These are phyloP conservation scores for Phrynosoma platyrhinos DNA, from an alignment of 2,113 vertebrate species.

Conservation along the genomic window DNA sequence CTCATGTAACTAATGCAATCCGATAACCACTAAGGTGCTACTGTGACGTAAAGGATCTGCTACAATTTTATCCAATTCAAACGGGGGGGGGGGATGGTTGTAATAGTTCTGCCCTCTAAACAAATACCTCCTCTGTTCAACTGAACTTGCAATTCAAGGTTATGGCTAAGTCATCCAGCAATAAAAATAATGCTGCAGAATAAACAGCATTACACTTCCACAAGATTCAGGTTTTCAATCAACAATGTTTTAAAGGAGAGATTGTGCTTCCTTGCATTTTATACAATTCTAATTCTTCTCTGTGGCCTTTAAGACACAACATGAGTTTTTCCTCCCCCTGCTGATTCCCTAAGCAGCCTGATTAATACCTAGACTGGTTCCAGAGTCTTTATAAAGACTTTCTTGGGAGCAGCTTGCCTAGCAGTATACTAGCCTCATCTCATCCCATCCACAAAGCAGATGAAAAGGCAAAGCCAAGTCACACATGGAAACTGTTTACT, in stretches of 20 bases:
- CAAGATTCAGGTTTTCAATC: constrained; percentile 67
- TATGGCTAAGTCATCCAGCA: constrained; percentile 70
- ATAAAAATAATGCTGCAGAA: constrained; percentile 73
- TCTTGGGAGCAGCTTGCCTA: neutral
- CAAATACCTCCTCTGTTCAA: constrained; percentile 76
- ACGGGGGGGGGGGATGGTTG: constrained; percentile 65
- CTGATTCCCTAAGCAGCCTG: neutral
- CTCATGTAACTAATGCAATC: constrained; percentile 80
- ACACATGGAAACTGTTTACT: neutral
- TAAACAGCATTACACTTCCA: constrained; percentile 64
- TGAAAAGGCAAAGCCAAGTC: neutral
- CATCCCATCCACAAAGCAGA: neutral
- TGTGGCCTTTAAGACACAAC: neutral
- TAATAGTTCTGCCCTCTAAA: constrained; percentile 77
- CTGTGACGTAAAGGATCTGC: constrained; percentile 82
- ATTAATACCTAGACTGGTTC: neutral
- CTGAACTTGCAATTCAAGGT: constrained; percentile 79
- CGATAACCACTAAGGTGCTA: constrained; percentile 85
- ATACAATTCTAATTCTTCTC: constrained; percentile 53
- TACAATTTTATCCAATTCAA: constrained; percentile 82
- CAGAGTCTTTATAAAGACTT: neutral
- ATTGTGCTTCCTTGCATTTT: constrained; percentile 49
- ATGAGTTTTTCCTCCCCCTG: neutral
- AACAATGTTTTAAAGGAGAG: constrained; percentile 59
- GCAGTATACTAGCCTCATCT: neutral